Evolutionary conservation across 2,113 vertebrate genomes (phyloP), one percentile per base, ranked within the genome.

Genomic region (Grallaria varia): DNA sequence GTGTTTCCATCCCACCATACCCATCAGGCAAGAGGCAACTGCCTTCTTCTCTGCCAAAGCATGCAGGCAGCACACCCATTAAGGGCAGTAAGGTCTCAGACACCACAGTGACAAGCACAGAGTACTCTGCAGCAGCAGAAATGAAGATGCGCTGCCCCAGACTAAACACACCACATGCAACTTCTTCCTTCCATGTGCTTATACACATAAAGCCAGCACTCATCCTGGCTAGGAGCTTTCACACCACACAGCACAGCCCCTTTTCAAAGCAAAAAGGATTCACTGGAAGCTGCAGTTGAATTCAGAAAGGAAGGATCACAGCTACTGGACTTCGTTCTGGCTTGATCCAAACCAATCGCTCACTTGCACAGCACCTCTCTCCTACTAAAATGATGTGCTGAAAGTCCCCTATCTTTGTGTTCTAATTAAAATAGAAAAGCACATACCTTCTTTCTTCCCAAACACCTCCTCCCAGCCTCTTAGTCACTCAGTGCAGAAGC

Each of bases 391-490:
- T 5, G 0, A 68, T 62, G 59, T 87, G 37, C 53, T 59, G 6
- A 4, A 87, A 59, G 60, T 88, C 49, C 4, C 10, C 2, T 24
- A 31, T 30, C 45, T 83, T 64, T 64, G 37, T 45, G 39, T 11
- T 75, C 49, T 17, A 76, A 73, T 42, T 45, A 58, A 81, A 87
- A 87, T n/a, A 49, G 56, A 25, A 84, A 77, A 84, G 40, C n/a
- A 77, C 28, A 14, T 17, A 68, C 14, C 53, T 37, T 18, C 28
- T 71, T 35, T 58, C 40, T 82, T 82, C 66, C 30, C 71, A 72
- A 94, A 74, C 60, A 44, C 56, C 17, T 82, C 69, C 53, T 85
- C 75, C 56, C 88, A 71, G 68, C 23, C 60, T 89, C 17, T 76
- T 50, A 75, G 37, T 71, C 56, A 44, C 31, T 24, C 28, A 53